Conservation (phyloP, 2,113 vertebrate species). For the Tragelaphus imberbis region DNA sequence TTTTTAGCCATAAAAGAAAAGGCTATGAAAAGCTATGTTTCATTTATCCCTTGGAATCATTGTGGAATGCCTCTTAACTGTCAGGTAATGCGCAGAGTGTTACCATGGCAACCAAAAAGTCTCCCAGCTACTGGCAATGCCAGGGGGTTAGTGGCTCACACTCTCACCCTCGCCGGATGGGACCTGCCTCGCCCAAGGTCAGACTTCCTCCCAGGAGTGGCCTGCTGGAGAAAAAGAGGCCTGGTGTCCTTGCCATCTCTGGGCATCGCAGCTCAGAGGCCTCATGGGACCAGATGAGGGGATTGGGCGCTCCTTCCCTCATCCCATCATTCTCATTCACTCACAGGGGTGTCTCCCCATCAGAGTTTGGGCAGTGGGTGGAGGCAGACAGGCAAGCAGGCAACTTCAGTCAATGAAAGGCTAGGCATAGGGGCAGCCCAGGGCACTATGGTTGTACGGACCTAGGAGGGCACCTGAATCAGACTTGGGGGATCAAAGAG, state of each 20-base stretch:
- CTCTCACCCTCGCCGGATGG: background rate
- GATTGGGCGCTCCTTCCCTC: background rate
- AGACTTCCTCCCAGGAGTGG: background rate
- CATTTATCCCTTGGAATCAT: background rate
- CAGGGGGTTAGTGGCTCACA: background rate
- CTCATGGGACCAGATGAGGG: background rate
- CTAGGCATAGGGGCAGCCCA: background rate
- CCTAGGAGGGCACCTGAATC: background rate
- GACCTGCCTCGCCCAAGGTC: background rate
- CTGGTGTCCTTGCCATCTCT: background rate
- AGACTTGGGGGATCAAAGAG: background rate
- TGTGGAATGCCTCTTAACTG: background rate
- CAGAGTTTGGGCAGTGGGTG: background rate
- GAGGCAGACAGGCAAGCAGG: background rate
- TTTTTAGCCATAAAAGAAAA: background rate
- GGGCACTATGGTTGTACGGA: fast-evolving
- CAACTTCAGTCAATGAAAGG: fast-evolving
- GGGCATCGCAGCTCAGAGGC: background rate
- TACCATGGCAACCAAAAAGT: background rate
- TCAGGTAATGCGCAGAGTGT: background rate
- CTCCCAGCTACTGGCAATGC: background rate
- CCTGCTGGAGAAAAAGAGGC: background rate
- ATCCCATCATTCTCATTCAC: background rate
- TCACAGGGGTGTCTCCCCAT: background rate
- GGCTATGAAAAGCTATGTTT: background rate